phyloP scores from a whole-genome alignment of 1,140 invertebrate species.

The Manduca sexta region DNA sequence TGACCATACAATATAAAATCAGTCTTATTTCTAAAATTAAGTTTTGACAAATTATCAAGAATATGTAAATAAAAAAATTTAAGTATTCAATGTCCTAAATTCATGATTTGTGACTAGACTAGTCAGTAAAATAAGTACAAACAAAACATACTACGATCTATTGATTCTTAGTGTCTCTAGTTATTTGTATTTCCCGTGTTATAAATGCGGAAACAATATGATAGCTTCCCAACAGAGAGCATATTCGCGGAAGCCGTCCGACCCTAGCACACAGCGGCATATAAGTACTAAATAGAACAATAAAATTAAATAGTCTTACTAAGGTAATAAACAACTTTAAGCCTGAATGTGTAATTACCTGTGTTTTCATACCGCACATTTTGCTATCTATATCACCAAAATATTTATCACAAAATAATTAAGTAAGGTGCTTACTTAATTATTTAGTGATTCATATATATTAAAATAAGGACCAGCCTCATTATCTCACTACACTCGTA shows the following conservation, averaged over 20 bases:
- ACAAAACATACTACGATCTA: conserved; percentile 14
- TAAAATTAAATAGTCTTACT: conserved; percentile 1
- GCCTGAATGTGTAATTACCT: neutral
- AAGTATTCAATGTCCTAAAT: neutral
- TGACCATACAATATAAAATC: conserved; percentile 1
- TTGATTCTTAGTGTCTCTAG: conserved; percentile 41
- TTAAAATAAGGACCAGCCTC: too few species aligned
- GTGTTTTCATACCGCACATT: too few species aligned
- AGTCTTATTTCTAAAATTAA: conserved; percentile 13
- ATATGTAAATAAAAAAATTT: neutral
- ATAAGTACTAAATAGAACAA: conserved; percentile 1
- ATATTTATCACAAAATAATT: too few species aligned
- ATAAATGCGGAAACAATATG: conserved; percentile 12
- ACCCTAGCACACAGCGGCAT: conserved; percentile 17
- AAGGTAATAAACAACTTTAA: conserved; percentile 8
- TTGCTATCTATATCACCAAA: too few species aligned
- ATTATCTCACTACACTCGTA: too few species aligned
- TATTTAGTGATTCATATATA: too few species aligned
- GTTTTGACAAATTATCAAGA: neutral
- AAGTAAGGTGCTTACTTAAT: too few species aligned
- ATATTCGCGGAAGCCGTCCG: conserved; percentile 10
- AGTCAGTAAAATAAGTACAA: conserved; percentile 46
- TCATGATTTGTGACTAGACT: conserved; percentile 43
- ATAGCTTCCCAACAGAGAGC: conserved; percentile 11
- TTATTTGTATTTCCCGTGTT: conserved; percentile 3